A percentile compares a stretch with the other conserved stretches of the same genome.
phyloP scores from a whole-genome alignment of 2,113 vertebrate genomes.

The Madoqua kirkii region DNA sequence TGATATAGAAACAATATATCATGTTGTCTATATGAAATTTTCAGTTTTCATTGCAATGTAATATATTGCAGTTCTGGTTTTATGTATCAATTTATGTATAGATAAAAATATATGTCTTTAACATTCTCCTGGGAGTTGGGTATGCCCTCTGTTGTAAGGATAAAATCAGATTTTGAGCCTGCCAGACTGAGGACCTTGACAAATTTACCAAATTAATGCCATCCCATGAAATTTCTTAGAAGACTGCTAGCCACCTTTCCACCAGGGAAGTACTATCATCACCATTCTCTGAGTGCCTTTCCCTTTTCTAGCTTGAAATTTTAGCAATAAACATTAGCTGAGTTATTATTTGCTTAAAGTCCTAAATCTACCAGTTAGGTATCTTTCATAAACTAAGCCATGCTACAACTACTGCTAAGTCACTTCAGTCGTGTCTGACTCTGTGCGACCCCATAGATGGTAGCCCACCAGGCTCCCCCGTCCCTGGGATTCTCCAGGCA shows the following conservation, averaged over 20 bases:
- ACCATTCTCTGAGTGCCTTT: not conserved
- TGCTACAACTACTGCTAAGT: not conserved
- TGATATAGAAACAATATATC: not conserved
- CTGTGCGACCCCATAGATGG: no score
- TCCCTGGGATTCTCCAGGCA: no score
- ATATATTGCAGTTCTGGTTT: constrained; percentile 6
- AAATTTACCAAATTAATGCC: not conserved
- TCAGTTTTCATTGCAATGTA: not conserved
- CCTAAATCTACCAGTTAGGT: not conserved
- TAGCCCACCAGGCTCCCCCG: no score
- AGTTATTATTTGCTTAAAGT: not conserved
- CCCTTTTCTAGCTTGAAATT: constrained; percentile 2
- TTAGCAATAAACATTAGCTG: not conserved
- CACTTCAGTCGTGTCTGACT: no score
- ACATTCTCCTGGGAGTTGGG: not conserved
- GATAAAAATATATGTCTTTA: not conserved
- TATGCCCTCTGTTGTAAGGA: not conserved
- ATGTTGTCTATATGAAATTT: not conserved
- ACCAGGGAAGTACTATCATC: not conserved
- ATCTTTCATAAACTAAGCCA: not conserved
- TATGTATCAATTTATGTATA: not conserved
- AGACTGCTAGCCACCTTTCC: not conserved
- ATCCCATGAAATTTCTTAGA: not conserved
- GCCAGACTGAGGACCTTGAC: not conserved
- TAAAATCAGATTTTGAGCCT: not conserved